phyloP scores from a whole-genome alignment of 2,113 vertebrate genomes.

The Podarcis raffonei region DNA sequence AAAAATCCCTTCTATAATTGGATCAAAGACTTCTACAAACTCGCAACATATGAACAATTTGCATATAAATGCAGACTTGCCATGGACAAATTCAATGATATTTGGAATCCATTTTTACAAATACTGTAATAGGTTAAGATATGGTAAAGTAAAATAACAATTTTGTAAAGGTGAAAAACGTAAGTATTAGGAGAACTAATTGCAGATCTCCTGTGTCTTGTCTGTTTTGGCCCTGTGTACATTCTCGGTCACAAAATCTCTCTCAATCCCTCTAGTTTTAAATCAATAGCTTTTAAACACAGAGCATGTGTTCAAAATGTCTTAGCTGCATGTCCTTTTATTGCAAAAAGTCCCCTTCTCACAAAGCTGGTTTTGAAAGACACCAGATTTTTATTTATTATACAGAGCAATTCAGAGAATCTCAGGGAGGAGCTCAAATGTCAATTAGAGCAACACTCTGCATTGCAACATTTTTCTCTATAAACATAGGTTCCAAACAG shows the following conservation, averaged over 20 bases:
- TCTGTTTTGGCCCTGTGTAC: too few species aligned
- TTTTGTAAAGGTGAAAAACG: not conserved
- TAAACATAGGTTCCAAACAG: not conserved
- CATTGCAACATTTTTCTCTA: not conserved
- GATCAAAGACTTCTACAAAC: too few species aligned
- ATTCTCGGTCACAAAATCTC: not conserved
- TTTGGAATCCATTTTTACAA: too few species aligned
- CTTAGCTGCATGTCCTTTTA: not conserved
- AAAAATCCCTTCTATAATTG: too few species aligned
- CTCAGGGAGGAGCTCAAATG: not conserved
- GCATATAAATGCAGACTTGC: too few species aligned
- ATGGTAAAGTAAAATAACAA: too few species aligned
- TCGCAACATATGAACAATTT: too few species aligned
- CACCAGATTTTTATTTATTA: not conserved
- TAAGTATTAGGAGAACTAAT: not conserved
- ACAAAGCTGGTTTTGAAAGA: not conserved
- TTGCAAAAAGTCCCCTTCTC: not conserved
- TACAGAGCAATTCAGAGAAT: not conserved
- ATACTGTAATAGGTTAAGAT: too few species aligned
- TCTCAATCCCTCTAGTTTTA: not conserved
- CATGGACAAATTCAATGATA: too few species aligned
- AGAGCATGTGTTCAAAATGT: not conserved
- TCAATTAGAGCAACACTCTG: not conserved
- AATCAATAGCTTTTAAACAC: not conserved
- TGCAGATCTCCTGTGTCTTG: not conserved